A percentile compares a stretch with the other conserved stretches of the same genome.
Evolutionary conservation across 2,797 vertebrate genomes (phyloP).

Genomic region (Lithobates pipiens): DNA sequence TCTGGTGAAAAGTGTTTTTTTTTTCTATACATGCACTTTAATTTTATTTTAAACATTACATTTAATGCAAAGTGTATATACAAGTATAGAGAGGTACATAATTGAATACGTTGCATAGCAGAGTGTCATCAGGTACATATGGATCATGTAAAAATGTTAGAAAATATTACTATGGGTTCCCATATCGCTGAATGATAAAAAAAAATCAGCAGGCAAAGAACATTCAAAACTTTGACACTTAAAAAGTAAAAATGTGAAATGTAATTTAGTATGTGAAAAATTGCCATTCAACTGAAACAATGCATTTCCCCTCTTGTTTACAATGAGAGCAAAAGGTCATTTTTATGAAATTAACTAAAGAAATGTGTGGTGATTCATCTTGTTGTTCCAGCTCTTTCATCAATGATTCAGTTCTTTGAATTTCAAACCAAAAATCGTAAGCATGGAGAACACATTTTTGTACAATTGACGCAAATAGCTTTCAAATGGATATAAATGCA

Average conservation of each 20-base stretch:
- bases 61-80: no score
- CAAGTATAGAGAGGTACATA: no score
- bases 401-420: constrained; percentile 41
- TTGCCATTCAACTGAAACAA: constrained; percentile 19
- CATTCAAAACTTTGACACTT: neutral
- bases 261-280: constrained; percentile 20
- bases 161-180: neutral
- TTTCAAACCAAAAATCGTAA: constrained; percentile 47
- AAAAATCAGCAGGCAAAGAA: neutral
- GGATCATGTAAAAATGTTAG: neutral
- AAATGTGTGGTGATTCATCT: constrained; percentile 51
- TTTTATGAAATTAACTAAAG: constrained; percentile 50
- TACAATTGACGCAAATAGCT: constrained; percentile 42
- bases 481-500: constrained; percentile 48
- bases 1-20: no score
- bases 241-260: constrained; percentile 7
- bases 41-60: no score
- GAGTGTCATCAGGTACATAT: neutral
- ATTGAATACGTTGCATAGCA: neutral
- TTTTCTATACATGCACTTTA: no score
- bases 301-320: constrained; percentile 48
- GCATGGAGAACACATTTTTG: constrained; percentile 46
- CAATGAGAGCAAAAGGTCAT: constrained; percentile 36
- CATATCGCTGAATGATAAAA: neutral
- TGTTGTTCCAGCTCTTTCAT: constrained; percentile 45